phyloP scores from a whole-genome alignment of 2,888 invertebrate species.

The Amblyjoppa fuscipennis region DNA sequence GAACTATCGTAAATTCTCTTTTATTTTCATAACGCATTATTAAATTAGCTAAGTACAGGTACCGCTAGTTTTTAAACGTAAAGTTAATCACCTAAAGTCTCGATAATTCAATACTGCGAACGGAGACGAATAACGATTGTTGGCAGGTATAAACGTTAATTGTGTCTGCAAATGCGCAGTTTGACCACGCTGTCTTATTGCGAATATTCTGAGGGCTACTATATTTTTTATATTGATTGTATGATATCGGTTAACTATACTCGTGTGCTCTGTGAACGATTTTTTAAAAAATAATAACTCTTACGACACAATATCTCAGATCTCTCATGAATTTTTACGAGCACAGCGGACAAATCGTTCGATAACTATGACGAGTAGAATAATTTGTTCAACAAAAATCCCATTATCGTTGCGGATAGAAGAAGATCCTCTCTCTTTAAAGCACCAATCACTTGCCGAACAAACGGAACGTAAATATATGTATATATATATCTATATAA shows the following conservation, averaged over 20 bases:
- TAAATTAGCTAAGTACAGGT: background rate
- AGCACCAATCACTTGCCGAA: conserved; percentile 50
- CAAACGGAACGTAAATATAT: background rate
- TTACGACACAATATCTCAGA: conserved; percentile 1
- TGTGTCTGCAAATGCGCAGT: background rate
- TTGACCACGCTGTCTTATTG: background rate
- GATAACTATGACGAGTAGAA: background rate
- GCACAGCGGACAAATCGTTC: background rate
- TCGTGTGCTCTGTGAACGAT: background rate
- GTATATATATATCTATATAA: background rate
- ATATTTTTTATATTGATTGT: background rate
- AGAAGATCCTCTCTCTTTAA: conserved; percentile 17
- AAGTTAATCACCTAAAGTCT: background rate
- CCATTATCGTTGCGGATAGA: conserved; percentile 7
- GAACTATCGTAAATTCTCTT: conserved; percentile 7
- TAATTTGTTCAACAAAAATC: conserved; percentile 16
- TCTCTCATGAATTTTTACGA: background rate
- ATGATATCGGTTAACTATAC: background rate
- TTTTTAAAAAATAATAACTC: background rate
- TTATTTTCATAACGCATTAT: conserved; percentile 4
- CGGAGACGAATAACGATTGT: background rate
- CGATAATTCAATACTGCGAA: background rate
- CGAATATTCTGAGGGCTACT: background rate
- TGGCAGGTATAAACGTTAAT: background rate
- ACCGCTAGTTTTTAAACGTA: background rate